phyloP scores from a whole-genome alignment of 1,140 invertebrate genomes.

The Thaumetopoea pityocampa region DNA sequence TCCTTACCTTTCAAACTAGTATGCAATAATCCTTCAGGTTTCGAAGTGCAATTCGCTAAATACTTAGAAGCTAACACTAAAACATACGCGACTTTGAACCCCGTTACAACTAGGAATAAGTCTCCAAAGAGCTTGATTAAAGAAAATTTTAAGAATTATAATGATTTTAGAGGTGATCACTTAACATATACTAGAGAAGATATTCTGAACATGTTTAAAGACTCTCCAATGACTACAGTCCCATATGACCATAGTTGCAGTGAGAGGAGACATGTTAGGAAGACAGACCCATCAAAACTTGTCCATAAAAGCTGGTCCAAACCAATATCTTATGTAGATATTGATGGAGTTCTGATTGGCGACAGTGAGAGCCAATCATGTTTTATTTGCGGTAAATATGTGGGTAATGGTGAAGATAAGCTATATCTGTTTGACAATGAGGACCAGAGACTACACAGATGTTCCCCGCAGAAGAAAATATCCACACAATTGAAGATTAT shows the following conservation, averaged over 20 bases:
- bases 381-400: conserved; percentile 53
- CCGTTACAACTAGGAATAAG: conserved; percentile 33
- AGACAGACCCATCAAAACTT: conserved; percentile 53
- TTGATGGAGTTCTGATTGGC: conserved; percentile 28
- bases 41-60: conserved; percentile 58
- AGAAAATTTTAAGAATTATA: conserved; percentile 42
- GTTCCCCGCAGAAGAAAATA: conserved; percentile 44
- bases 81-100: conserved; percentile 36
- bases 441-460: conserved; percentile 57
- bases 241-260: conserved; percentile 43
- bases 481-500: conserved; percentile 52
- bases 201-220: conserved; percentile 66
- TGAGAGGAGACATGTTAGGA: conserved; percentile 52
- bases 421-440: conserved; percentile 64
- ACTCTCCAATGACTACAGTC: conserved; percentile 50
- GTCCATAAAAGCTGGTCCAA: conserved; percentile 47
- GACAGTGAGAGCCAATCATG: conserved; percentile 43
- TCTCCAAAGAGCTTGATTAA: conserved; percentile 39
- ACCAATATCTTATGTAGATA: conserved; percentile 34
- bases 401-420: conserved; percentile 50
- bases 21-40: conserved; percentile 47
- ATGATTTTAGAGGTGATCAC: conserved; percentile 35
- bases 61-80: conserved; percentile 48
- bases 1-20: conserved; percentile 57
- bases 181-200: conserved; percentile 51